phyloP scores from a whole-genome alignment of 2,113 vertebrate species.

The Bagarius yarrelli region DNA sequence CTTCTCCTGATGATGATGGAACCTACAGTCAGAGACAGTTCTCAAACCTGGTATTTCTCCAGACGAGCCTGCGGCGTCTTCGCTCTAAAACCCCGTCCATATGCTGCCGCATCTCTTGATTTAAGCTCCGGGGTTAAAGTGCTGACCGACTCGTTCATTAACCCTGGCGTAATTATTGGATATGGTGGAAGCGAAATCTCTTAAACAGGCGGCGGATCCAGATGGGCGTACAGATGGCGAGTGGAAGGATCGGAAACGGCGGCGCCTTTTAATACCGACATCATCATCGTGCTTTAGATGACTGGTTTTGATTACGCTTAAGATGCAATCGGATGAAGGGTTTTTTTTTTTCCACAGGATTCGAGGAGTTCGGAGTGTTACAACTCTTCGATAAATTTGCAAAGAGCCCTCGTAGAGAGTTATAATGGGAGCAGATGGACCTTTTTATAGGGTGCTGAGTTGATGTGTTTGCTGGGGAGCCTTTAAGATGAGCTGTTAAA shows the following conservation, averaged over 20 bases:
- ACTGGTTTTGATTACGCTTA: background rate
- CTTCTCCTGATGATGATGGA: no score
- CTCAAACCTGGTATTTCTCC: background rate
- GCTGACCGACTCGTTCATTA: conserved; percentile 44
- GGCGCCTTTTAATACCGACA: conserved; percentile 11
- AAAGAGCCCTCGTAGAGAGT: conserved; percentile 46
- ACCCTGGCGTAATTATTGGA: conserved; percentile 39
- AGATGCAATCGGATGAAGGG: no score
- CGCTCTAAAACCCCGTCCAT: conserved; percentile 34
- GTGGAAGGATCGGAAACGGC: conserved; percentile 2
- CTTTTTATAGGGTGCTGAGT: conserved; percentile 53
- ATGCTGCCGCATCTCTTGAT: conserved; percentile 30
- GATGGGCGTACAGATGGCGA: conserved; percentile 23
- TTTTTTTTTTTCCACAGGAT: background rate
- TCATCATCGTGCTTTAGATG: background rate
- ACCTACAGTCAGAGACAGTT: no score
- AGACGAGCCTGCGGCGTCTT: background rate
- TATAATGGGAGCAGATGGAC: conserved; percentile 53
- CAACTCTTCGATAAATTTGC: conserved; percentile 31
- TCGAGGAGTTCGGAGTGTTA: conserved; percentile 3
- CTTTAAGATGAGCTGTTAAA: conserved; percentile 52
- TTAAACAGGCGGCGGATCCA: conserved; percentile 30
- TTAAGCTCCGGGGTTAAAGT: conserved; percentile 43
- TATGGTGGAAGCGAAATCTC: conserved; percentile 37
- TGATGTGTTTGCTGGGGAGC: conserved; percentile 57